Percentiles rank a stretch among this genome's conserved stretches.
phyloP scores from a whole-genome alignment of 2,113 vertebrate species.

The Galemys pyrenaicus region DNA sequence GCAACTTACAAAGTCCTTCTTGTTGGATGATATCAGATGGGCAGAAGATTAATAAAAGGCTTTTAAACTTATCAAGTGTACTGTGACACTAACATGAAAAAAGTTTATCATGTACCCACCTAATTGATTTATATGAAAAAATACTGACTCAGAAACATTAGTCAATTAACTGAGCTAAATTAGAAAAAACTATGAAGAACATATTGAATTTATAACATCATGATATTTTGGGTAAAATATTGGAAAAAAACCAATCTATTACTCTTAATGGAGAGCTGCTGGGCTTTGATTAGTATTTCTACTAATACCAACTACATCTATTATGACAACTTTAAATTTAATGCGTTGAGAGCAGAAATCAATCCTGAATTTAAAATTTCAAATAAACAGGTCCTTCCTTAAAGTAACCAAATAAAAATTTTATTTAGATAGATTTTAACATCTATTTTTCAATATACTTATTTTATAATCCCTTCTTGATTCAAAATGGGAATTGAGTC shows the following conservation, averaged over 20 bases:
- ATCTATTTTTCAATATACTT: slow-evolving; percentile 8
- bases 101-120: not conserved
- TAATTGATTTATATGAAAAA: slow-evolving; percentile 17
- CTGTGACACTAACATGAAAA: not conserved
- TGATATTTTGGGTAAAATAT: not conserved
- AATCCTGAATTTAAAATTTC: slow-evolving; percentile 27
- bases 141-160: not conserved
- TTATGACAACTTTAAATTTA: slow-evolving; percentile 38
- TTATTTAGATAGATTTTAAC: slow-evolving; percentile 27
- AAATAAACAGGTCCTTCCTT: slow-evolving; percentile 1
- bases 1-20: not conserved
- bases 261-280: not conserved
- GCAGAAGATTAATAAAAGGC: not conserved
- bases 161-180: not conserved
- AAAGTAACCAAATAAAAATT: not conserved
- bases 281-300: not conserved
- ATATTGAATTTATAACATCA: not conserved
- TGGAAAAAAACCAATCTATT: not conserved
- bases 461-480: not conserved
- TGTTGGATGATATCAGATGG: not conserved
- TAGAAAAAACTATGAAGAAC: not conserved
- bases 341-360: not conserved
- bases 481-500: not conserved
- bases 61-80: slow-evolving; percentile 1
- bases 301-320: not conserved